These are phyloP conservation scores for Tiliacea citrago DNA, from an alignment of 2,888 invertebrate species.

Conservation along the genomic window DNA sequence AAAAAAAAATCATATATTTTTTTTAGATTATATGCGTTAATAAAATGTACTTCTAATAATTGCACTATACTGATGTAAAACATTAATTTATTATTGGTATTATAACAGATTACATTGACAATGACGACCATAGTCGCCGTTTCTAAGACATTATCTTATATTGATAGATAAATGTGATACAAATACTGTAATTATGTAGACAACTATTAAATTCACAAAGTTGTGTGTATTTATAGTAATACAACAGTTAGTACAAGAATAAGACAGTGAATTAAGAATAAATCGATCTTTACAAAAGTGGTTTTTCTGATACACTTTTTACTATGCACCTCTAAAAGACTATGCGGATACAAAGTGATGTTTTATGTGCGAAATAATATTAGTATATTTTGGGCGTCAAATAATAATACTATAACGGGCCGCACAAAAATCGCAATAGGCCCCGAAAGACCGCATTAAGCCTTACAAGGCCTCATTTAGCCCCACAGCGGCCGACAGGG, in stretches of 20 bases:
- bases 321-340: not conserved
- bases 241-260: slow-evolving; percentile 15
- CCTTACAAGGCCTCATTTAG: not conserved
- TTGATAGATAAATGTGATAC: slow-evolving; percentile 36
- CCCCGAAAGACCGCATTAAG: not conserved
- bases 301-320: not conserved
- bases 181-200: slow-evolving; percentile 36
- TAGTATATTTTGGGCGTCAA: not conserved
- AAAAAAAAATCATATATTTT: too few species aligned
- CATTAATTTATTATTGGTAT: not conserved
- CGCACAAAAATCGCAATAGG: too few species aligned
- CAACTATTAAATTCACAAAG: slow-evolving; percentile 33
- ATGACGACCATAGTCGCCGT: slow-evolving; percentile 7
- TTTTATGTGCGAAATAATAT: not conserved
- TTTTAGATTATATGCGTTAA: too few species aligned
- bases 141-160: slow-evolving; percentile 22
- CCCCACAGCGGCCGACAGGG: too few species aligned
- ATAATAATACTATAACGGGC: not conserved
- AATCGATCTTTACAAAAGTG: not conserved
- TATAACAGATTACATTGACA: slow-evolving; percentile 15
- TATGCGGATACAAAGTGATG: not conserved
- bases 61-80: slow-evolving; percentile 16
- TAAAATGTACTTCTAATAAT: slow-evolving; percentile 37
- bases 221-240: slow-evolving; percentile 40
- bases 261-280: slow-evolving; percentile 27